phyloP scores from a whole-genome alignment of 2,888 invertebrate species.

The Eurois occulta region DNA sequence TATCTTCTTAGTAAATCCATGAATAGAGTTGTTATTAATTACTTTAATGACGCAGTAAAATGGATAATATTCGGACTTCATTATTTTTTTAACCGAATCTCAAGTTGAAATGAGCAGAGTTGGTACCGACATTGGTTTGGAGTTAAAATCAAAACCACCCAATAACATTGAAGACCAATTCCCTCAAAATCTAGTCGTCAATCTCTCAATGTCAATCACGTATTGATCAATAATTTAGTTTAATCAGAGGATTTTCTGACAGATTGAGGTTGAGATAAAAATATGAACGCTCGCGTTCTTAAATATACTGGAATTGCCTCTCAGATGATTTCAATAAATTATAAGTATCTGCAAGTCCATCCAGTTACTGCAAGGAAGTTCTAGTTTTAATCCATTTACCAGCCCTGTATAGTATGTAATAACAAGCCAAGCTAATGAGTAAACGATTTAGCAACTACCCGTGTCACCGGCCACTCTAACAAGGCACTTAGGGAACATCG shows the following conservation, averaged over 20 bases:
- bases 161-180: background rate
- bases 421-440: conserved; percentile 54
- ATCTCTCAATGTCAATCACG: background rate
- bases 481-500: conserved; percentile 48
- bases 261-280: background rate
- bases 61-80: background rate
- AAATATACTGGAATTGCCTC: background rate
- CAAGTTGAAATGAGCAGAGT: background rate
- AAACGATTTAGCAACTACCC: conserved; percentile 50
- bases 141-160: background rate
- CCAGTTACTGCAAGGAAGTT: background rate
- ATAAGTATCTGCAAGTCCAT: background rate
- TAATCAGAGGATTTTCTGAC: background rate
- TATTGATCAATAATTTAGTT: background rate
- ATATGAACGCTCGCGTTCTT: background rate
- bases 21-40: conserved; percentile 12
- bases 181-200: background rate
- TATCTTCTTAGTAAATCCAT: conserved; percentile 10
- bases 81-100: background rate
- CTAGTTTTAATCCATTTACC: conserved; percentile 27
- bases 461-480: conserved; percentile 58
- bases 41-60: background rate
- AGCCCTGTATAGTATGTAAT: conserved; percentile 32
- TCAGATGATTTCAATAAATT: background rate
- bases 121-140: background rate